phyloP scores from a whole-genome alignment of 2,888 invertebrate species.

The Arrhopalites spinosus region DNA sequence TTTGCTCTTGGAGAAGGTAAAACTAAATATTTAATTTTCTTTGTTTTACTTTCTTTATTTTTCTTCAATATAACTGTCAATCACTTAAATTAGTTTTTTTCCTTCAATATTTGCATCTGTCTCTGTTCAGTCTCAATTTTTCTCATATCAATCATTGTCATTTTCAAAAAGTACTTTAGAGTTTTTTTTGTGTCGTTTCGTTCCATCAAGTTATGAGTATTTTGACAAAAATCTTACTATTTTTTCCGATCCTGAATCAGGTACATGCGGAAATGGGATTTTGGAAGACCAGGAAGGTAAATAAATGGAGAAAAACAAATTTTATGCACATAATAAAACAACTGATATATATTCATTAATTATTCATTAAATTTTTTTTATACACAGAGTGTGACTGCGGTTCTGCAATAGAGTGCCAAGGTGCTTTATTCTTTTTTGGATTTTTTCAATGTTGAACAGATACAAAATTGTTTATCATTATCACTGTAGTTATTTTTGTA shows the following conservation, averaged over 20 bases:
- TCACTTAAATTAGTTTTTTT: background rate
- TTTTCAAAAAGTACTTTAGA: too few relatives aligned
- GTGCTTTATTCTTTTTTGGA: too few relatives aligned
- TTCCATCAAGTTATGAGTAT: too few relatives aligned
- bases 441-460: too few relatives aligned
- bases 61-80: background rate
- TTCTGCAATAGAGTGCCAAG: conserved; percentile 40
- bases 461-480: too few relatives aligned
- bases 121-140: background rate
- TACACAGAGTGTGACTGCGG: conserved; percentile 71
- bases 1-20: conserved; percentile 13
- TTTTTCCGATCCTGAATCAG: too few relatives aligned
- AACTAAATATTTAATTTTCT: background rate
- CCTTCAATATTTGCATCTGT: background rate
- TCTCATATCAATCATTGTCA: background rate
- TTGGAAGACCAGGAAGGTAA: conserved; percentile 87
- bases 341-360: background rate
- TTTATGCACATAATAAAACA: background rate
- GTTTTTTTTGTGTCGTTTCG: background rate
- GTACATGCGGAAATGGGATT: conserved; percentile 88
- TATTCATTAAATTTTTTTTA: too few relatives aligned
- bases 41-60: background rate
- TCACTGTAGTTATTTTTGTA: too few relatives aligned
- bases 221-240: too few relatives aligned
- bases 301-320: conserved; percentile 65